Conservation (phyloP, 2,888 invertebrate genomes). For the Macrosiphum euphorbiae region DNA sequence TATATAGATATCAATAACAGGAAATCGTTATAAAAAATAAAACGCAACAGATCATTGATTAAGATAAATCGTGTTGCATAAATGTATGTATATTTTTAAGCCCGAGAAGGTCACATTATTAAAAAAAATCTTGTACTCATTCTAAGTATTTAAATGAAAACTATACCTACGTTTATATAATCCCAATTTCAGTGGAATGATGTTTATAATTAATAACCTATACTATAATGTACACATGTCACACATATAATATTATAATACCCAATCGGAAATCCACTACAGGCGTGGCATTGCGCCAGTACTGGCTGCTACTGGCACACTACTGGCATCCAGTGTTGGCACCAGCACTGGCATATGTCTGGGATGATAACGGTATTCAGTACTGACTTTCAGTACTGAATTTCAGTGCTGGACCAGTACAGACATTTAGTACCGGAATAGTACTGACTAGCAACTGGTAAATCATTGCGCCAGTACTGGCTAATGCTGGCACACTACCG, state of each 20-base stretch:
- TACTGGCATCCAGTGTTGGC: too few species aligned
- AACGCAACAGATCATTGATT: neutral
- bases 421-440: too few species aligned
- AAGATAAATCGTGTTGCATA: conserved; percentile 8
- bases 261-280: too few species aligned
- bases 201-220: neutral
- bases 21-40: neutral
- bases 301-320: too few species aligned
- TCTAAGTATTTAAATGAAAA: neutral
- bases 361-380: too few species aligned
- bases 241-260: neutral
- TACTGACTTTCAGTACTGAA: too few species aligned
- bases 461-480: too few species aligned
- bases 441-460: too few species aligned
- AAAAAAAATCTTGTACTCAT: neutral
- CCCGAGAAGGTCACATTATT: conserved; percentile 1
- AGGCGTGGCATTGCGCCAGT: too few species aligned
- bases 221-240: neutral
- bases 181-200: neutral
- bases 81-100: neutral
- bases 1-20: neutral
- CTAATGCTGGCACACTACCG: too few species aligned
- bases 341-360: too few species aligned
- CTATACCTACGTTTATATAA: neutral
- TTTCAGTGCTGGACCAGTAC: too few species aligned